Conservation (phyloP, 2,113 vertebrate species). For the Onychostruthus taczanowskii region DNA sequence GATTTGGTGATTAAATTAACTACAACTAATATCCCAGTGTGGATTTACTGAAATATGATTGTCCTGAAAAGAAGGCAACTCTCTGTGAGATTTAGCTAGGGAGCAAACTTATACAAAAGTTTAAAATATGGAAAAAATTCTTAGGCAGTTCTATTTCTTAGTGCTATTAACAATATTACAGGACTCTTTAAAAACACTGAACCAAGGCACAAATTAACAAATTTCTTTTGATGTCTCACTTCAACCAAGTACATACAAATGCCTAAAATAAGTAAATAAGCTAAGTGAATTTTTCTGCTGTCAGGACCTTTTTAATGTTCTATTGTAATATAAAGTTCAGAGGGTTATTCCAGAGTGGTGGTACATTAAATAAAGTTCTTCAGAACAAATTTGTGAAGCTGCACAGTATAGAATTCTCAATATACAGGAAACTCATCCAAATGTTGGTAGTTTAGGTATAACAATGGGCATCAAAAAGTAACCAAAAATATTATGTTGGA, state of each 20-base stretch:
- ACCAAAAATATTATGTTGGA: conserved; percentile 10
- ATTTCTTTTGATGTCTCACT: neutral
- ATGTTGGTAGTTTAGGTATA: neutral
- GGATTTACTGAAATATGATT: conserved; percentile 75
- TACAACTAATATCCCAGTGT: conserved; percentile 87
- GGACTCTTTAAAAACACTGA: neutral
- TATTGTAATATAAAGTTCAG: neutral
- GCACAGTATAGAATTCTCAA: neutral
- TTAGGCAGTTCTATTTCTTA: neutral
- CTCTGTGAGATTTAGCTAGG: neutral
- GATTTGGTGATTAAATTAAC: conserved; percentile 86
- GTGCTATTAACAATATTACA: neutral
- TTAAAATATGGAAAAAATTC: neutral
- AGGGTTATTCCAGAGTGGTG: neutral
- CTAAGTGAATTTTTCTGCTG: neutral
- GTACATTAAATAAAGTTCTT: neutral
- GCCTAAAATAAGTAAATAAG: neutral
- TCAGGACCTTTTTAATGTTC: neutral
- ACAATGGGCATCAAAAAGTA: neutral
- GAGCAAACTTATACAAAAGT: conserved; percentile 38
- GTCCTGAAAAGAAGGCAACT: conserved; percentile 56
- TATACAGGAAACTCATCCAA: neutral
- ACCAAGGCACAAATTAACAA: neutral
- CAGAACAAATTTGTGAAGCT: neutral
- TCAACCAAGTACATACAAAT: neutral